Conservation (phyloP, 2,888 invertebrate species). For the Cataglyphis cursor region DNA sequence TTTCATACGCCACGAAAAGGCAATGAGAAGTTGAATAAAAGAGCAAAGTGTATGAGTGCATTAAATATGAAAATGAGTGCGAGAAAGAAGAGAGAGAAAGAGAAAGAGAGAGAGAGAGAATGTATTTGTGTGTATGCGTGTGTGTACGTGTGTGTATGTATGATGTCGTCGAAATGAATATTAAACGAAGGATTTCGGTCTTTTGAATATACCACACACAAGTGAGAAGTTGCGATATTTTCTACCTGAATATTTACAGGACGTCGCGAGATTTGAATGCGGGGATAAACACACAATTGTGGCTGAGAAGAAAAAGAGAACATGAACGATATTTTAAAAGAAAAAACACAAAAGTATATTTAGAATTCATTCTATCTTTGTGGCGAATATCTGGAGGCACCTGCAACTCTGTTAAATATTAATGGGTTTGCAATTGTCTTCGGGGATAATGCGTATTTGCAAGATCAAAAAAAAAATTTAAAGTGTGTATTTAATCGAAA, state of each 20-base stretch:
- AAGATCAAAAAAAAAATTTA: not conserved
- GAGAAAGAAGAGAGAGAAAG: conserved; percentile 24
- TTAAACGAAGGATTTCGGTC: conserved; percentile 61
- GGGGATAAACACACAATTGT: not conserved
- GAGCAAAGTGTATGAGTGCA: conserved; percentile 47
- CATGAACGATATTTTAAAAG: not conserved
- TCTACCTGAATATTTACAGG: conserved; percentile 73
- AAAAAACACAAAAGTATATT: not conserved
- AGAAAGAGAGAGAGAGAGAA: conserved; percentile 28
- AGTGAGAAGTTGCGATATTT: conserved; percentile 76
- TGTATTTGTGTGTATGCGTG: not conserved
- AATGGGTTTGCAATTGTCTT: not conserved
- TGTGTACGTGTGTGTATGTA: not conserved
- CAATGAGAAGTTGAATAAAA: conserved; percentile 61
- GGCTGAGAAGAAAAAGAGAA: not conserved
- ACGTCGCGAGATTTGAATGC: conserved; percentile 61
- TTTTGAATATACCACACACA: conserved; percentile 60
- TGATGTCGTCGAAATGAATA: conserved; percentile 59
- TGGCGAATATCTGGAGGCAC: not conserved
- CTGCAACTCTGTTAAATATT: not conserved
- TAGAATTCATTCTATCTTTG: not conserved
- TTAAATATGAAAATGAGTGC: not conserved
- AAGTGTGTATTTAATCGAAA: not conserved
- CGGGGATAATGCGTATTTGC: not conserved
- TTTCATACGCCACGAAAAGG: conserved; percentile 67